Evolutionary conservation across 2,113 vertebrate species (phyloP).

Genomic region (Brachionichthys hirsutus): DNA sequence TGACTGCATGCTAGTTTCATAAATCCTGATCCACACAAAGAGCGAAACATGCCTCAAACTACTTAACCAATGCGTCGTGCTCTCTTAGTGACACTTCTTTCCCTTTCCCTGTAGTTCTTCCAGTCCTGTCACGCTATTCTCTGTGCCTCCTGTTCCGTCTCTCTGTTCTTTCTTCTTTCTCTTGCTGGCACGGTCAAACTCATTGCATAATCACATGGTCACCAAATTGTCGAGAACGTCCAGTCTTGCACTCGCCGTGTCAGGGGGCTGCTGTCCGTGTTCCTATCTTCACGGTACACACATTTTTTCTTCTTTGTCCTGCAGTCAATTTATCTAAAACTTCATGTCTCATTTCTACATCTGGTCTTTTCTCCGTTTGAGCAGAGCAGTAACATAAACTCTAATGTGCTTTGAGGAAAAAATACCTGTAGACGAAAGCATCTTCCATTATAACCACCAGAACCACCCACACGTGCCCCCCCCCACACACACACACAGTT

Average conservation of each 20-base stretch:
- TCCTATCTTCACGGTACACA: conserved; percentile 11
- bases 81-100: background rate
- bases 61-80: background rate
- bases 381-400: background rate
- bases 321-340: background rate
- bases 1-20: conserved; percentile 35
- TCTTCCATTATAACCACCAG: conserved; percentile 10
- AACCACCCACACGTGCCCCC: conserved; percentile 48
- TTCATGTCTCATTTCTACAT: conserved; percentile 5
- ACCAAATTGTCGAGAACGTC: conserved; percentile 59
- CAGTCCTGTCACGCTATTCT: conserved; percentile 28
- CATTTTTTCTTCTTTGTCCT: too few species aligned
- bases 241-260: conserved; percentile 57
- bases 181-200: conserved; percentile 47
- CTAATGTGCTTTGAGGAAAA: conserved; percentile 24
- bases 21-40: conserved; percentile 22
- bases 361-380: conserved; percentile 12
- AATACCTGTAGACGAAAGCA: conserved; percentile 33
- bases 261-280: conserved; percentile 32
- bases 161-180: conserved; percentile 63
- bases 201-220: conserved; percentile 58
- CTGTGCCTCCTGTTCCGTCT: conserved; percentile 63
- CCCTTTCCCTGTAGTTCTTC: conserved; percentile 30
- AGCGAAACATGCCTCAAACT: conserved; percentile 4
- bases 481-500: conserved; percentile 25